These are phyloP conservation scores for Nymphalis io DNA, from an alignment of 1,140 invertebrate genomes.

Conservation along the genomic window DNA sequence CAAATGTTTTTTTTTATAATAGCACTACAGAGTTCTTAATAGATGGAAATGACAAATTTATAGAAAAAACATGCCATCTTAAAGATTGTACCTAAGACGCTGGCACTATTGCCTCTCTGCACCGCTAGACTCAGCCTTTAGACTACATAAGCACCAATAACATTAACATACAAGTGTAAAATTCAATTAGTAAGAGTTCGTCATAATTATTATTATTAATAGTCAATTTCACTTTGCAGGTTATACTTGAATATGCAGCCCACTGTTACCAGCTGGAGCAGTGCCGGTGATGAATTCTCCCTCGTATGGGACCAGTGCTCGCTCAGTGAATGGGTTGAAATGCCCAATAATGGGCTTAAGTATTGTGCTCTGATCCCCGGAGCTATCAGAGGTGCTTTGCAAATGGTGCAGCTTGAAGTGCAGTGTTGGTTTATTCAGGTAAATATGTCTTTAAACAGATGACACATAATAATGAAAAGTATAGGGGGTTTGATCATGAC, in stretches of 20 bases:
- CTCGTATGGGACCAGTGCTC: constrained; percentile 97
- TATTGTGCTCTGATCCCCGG: constrained; percentile 98
- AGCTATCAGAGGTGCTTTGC: constrained; percentile 95
- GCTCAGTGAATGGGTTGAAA: constrained; percentile 98
- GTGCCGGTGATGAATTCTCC: constrained; percentile 97
- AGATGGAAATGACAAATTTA: too few species aligned
- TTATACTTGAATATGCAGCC: constrained; percentile 96
- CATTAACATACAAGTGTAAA: not conserved
- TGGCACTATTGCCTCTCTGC: too few species aligned
- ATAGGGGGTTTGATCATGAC: too few species aligned
- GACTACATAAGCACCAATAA: too few species aligned
- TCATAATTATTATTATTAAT: not conserved
- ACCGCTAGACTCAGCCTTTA: too few species aligned
- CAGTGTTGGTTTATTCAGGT: constrained; percentile 89
- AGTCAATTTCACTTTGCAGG: constrained; percentile 81
- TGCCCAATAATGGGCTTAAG: constrained; percentile 96
- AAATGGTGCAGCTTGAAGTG: constrained; percentile 96
- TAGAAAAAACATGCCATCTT: too few species aligned
- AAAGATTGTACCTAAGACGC: too few species aligned
- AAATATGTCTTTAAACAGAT: constrained; percentile 34
- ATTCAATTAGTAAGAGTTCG: not conserved
- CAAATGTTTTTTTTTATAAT: not conserved
- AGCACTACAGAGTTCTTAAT: too few species aligned
- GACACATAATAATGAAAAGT: too few species aligned
- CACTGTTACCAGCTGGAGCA: constrained; percentile 95